Evolutionary conservation across 1,140 invertebrate species (phyloP), one percentile per base, ranked within the genome.

Genomic region (Bombus superbus): DNA sequence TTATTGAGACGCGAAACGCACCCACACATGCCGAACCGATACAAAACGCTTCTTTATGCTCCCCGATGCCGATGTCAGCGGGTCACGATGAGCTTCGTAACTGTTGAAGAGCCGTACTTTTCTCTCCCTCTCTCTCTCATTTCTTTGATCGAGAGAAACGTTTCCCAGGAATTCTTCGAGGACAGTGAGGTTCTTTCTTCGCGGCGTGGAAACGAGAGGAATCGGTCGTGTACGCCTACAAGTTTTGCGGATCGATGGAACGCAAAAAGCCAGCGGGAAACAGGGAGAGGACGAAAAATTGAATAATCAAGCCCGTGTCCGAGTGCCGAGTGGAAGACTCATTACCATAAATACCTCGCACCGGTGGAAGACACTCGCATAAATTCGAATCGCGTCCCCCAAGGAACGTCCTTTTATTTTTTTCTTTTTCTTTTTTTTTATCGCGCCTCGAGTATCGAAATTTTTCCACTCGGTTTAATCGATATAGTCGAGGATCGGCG

Each of bases 11-110:
- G 18, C 32, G 32, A n/a, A 69, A n/a, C 25, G n/a, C 75, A 89
- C 83, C 53, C 88, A 77, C 80, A 81, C 85, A 68, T 57, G 76
- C 79, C 64, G 59, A 66, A 72, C 32, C 64, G 72, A 25, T 44
- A 89, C 88, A 90, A 81, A 75, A 89, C 85, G 72, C 57, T 53
- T 18, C 66, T 89, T 89, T 86, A 83, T 90, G 68, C 47, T 71
- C 9, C 1, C 18, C 71, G 57, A 64, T 35, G 59, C 32, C 40
- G 10, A 53, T 82, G 68, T 82, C 77, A 69, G 86, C 38, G 76
- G 40, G 8, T 10, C 78, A 59, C 57, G n/a, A 32, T 28, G 53
- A 18, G 13, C 62, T 42, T 73, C 64, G 71, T 69, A 69, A 68
- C 47, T 35, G 69, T 68, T 40, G 53, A 53, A 81, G 18, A 66